Conservation (phyloP, 2,113 vertebrate genomes). For the Pristiophorus japonicus region DNA sequence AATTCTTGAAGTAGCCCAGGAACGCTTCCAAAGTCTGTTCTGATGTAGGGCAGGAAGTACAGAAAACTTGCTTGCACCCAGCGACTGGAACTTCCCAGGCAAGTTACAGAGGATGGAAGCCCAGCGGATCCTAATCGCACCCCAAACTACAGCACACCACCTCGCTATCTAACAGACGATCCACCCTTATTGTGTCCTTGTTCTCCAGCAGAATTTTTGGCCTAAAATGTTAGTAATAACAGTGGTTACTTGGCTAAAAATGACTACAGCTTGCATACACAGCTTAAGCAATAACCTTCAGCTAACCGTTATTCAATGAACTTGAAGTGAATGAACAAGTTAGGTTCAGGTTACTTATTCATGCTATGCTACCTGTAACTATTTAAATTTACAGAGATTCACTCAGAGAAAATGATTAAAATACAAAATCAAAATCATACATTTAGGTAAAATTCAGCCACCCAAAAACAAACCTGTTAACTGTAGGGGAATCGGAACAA, state of each 20-base stretch:
- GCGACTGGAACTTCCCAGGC: background rate
- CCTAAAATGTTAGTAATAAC: background rate
- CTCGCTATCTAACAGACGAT: background rate
- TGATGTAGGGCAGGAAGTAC: background rate
- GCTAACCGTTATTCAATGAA: background rate
- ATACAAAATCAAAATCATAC: no score
- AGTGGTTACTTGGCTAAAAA: background rate
- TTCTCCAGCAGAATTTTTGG: background rate
- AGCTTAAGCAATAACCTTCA: no score
- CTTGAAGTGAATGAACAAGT: background rate
- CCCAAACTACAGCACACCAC: background rate
- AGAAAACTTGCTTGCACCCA: background rate
- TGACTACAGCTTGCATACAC: background rate
- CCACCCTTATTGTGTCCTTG: background rate
- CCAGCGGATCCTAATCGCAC: background rate
- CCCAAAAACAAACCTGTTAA: background rate
- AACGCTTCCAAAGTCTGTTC: no score
- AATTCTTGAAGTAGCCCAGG: no score
- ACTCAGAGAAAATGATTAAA: no score
- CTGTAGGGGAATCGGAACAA: background rate
- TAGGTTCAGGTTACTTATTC: background rate
- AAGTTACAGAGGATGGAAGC: background rate
- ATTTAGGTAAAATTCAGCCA: background rate
- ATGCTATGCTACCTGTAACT: no score
- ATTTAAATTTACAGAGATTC: no score